A percentile compares a stretch with the other conserved stretches of the same genome.
These are phyloP conservation scores for Gnathonemus echidnorhynchus DNA, from an alignment of 2,113 vertebrate genomes.

Conservation along the genomic window DNA sequence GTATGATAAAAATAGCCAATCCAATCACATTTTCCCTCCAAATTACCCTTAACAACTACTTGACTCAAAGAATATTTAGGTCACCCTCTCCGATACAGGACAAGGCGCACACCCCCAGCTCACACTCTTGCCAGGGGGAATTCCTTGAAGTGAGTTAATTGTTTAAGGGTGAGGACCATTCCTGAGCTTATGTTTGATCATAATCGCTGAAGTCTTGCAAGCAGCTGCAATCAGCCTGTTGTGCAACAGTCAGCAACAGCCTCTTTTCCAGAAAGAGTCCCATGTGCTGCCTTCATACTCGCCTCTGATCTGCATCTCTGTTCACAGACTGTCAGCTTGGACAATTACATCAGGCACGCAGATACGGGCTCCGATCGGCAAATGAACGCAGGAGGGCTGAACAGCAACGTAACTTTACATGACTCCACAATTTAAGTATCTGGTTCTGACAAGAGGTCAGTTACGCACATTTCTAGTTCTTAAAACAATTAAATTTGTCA, in stretches of 20 bases:
- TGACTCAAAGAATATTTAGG: neutral
- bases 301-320: neutral
- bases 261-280: neutral
- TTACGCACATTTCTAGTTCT: neutral
- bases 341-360: neutral
- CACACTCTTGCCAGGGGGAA: neutral
- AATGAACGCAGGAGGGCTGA: neutral
- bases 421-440: neutral
- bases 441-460: neutral
- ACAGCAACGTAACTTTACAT: neutral
- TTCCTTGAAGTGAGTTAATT: neutral
- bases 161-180: neutral
- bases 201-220: conserved; percentile 7
- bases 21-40: neutral
- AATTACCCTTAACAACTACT: neutral
- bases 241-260: neutral
- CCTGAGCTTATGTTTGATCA: neutral
- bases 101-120: neutral
- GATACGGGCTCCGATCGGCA: neutral
- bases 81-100: neutral
- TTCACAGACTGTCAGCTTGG: neutral
- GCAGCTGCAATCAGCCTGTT: conserved; percentile 6
- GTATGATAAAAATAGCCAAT: neutral
- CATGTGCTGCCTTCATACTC: neutral
- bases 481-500: neutral